These are phyloP conservation scores for Meloidogyne hapla DNA, from an alignment of 1,140 invertebrate species.

Conservation along the genomic window DNA sequence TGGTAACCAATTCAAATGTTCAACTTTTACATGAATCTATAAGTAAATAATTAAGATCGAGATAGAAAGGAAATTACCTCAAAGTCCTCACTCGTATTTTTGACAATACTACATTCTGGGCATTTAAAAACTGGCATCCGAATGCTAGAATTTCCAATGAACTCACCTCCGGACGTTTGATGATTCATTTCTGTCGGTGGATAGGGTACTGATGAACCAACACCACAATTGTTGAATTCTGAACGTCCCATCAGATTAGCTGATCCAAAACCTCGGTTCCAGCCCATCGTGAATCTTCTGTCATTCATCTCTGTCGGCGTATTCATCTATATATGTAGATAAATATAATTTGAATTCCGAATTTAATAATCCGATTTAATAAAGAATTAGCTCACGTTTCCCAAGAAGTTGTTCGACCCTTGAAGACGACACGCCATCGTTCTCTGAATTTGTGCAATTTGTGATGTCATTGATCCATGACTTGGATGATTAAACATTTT, in stretches of 20 bases:
- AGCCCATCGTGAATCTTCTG: background rate
- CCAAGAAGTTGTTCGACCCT: background rate
- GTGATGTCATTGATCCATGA: background rate
- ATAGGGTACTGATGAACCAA: background rate
- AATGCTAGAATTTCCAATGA: constrained; percentile 10
- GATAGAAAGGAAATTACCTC: constrained; percentile 29
- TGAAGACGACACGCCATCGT: background rate
- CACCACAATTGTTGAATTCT: background rate
- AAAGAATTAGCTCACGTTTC: background rate
- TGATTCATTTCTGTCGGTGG: background rate
- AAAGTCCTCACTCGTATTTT: constrained; percentile 45
- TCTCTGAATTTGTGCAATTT: background rate
- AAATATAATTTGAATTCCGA: too few species aligned
- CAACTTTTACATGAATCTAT: constrained; percentile 57
- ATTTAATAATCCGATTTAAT: background rate
- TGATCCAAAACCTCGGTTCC: background rate
- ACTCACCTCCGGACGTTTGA: background rate
- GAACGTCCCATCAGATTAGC: background rate
- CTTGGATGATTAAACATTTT: constrained; percentile 1
- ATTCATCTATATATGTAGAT: background rate
- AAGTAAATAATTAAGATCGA: background rate
- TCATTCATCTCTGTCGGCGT: too few species aligned
- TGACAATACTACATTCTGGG: constrained; percentile 44
- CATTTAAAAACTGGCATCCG: constrained; percentile 45
- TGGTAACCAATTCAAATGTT: constrained; percentile 62